Evolutionary conservation across 2,797 vertebrate genomes (phyloP), one percentile per base, ranked within the genome.

Genomic region (Anomalospiza imberbis): DNA sequence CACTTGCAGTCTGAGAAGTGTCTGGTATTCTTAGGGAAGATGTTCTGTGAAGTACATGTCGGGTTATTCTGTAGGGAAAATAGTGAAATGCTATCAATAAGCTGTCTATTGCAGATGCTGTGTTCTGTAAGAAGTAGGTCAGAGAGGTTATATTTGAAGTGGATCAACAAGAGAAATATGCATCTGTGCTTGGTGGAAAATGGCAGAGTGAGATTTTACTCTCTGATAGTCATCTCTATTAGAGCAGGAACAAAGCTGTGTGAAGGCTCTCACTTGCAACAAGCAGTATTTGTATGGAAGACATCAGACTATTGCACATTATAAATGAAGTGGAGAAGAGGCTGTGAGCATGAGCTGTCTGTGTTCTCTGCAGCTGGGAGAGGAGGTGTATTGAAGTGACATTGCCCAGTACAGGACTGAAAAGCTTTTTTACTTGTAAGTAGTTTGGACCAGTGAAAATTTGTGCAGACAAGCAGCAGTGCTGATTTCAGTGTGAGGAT

Each of bases 81-180:
- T 13, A 29, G 47, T 68, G 78, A 71, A 74, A 44, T 50, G 31
- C 32, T 34, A 2, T 78, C 80, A 81, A 7, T 93, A 62, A 73
- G 28, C 21, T 78, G 85, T 72, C 51, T 81, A 1, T 28, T 89
- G 65, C 34, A 85, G 67, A 20, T 88, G 32, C 55, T 48, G 19
- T 83, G 42, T 70, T 83, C 77, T 87, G 25, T 73, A 73, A 75
- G 65, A 93, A 87, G 48, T 77, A 76, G 85, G 88, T 80, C 87
- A 73, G 81, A 90, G 48, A 70, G 80, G 40, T 92, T 93, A 18
- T 66, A 44, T 90, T 92, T 95, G 79, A 84, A 91, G 85, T 24
- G 9, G 74, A 70, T 90, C 90, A 91, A 85, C 40, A 66, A 65
- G 83, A 74, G 70, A 74, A 95, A 51, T 88, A 55, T 1, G 4